Base-by-base conservation (phyloP, 2,888 invertebrate genomes). In the Dinocampus coccinellae region DNA sequence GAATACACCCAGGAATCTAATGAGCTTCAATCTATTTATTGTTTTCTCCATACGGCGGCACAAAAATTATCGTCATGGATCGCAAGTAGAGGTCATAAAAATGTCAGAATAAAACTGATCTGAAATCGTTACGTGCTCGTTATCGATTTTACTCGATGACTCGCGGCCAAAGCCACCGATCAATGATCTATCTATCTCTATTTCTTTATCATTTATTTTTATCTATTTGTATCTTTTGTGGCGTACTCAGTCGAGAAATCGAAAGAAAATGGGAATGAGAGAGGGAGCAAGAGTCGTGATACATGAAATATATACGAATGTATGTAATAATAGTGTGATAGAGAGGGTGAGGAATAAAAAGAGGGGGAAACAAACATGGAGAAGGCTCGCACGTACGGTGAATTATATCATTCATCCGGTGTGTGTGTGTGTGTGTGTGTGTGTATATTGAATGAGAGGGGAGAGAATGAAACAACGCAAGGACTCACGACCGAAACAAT, bases 401-500 rank as follows among this genome's bases (percentile, higher is more conserved):
- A 74, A 75, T 78, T 76, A 73, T 77, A 78, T 77, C 75, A 77
- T 75, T 77, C 75, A 78, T 77, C 75, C 73, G 73, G 74, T 71
- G 61, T 76, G 73, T 71, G 64, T 29, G 29, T 29, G 29, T 29
- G 29, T 29, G 29, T 29, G 29, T 29, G 29, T 29, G 29, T 29
- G 29, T 29, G 29, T 29, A 7, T 70, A 69, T 74, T 33, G 22
- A 39, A 61, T 57, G 65, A 66, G 74, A 57, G 63, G 53, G 72
- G 70, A 75, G 69, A 68, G 72, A 69, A 73, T 72, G 76, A 76
- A 79, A 76, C 72, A 77, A 75, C 47, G 66, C 61, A 61, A 74
- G 69, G 77, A 77, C 78, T 78, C 77, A 77, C 78, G 81, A 80
- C 81, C 79, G 82, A 81, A 82, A 82, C 82, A 82, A 82, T 83